A percentile compares a stretch with the other conserved stretches of the same genome.
These are phyloP conservation scores for Sceliomorpha sp. DNA, from an alignment of 2,888 invertebrate genomes.

Conservation along the genomic window DNA sequence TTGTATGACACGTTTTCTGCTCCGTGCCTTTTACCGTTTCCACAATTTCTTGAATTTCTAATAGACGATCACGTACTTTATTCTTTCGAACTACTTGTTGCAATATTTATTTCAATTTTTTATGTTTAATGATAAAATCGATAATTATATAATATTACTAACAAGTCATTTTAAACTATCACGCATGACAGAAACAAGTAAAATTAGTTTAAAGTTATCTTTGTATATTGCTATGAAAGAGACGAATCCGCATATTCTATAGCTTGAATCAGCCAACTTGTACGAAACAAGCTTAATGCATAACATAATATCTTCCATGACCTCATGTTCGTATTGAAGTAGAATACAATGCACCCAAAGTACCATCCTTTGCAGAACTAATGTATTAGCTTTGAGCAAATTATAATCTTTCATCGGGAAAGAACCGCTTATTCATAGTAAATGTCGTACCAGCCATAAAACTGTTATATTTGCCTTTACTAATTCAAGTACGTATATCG, in stretches of 20 bases:
- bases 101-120: no score
- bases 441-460: no score
- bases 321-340: conserved; percentile 11
- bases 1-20: conserved; percentile 34
- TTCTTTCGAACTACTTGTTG: no score
- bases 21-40: conserved; percentile 23
- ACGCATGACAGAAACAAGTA: conserved; percentile 8
- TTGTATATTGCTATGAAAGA: conserved; percentile 27
- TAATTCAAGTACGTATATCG: no score
- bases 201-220: conserved; percentile 21
- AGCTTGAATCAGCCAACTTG: conserved; percentile 8
- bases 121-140: not conserved
- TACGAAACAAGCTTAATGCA: conserved; percentile 18
- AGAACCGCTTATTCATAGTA: no score
- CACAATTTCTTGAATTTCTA: conserved; percentile 6
- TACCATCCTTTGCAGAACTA: not conserved
- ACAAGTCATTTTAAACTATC: no score
- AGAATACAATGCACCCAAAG: conserved; percentile 2
- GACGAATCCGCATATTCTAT: conserved; percentile 1
- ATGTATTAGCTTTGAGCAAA: not conserved
- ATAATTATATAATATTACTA: conserved; percentile 18
- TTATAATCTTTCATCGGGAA: not conserved
- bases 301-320: conserved; percentile 19
- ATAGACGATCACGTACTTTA: no score
- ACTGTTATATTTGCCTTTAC: no score